Base-by-base conservation (phyloP, 1,140 invertebrate genomes). In the Drosophila subpulchrella region DNA sequence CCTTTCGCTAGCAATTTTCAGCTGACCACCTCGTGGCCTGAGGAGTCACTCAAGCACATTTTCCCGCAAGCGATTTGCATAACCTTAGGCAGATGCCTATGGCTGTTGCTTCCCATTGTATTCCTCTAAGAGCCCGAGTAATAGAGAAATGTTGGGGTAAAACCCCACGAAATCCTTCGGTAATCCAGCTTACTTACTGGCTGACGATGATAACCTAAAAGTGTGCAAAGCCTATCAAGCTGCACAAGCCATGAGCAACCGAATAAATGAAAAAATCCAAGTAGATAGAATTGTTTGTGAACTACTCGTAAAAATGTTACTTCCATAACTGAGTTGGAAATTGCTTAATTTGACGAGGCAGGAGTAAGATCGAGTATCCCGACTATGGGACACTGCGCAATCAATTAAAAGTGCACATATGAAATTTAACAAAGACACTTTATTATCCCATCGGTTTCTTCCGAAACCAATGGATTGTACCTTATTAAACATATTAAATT, bases 171-270 rank as follows among this genome's bases (percentile, higher is more conserved):
- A 88, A 83, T 81, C 83, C 81, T 82, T 76, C 61, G 67, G 76
- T 88, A 88, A 88, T 83, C 83, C 83, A 67, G 83, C 83, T 83
- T 88, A 79, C 66, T 75, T 60, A 73, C 75, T 75, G 57, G 50
- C 41, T 72, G 83, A 27, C 27, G 27, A 75, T 82, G 76, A 88
- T 89, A 73, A 88, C 84, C 84, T 77, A 88, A 89, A 88, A 88
- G 83, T 88, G 83, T 82, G 84, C 79, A 83, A 88, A 88, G 75
- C 72, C 79, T 60, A 70, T 62, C 65, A 78, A 75, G 61, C 53
- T 36, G 57, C 58, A 67, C 32, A 46, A 15, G 42, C 48, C 47
- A 17, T 15, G 15, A 51, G 24, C 20, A 61, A 63, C 11, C 10
- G 41, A 41, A 30, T 53, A 65, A 65, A 53, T 53, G 55, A 42